Evolutionary conservation across 2,797 vertebrate genomes (phyloP), one percentile per base, ranked within the genome.

Genomic region (Alectoris magna): DNA sequence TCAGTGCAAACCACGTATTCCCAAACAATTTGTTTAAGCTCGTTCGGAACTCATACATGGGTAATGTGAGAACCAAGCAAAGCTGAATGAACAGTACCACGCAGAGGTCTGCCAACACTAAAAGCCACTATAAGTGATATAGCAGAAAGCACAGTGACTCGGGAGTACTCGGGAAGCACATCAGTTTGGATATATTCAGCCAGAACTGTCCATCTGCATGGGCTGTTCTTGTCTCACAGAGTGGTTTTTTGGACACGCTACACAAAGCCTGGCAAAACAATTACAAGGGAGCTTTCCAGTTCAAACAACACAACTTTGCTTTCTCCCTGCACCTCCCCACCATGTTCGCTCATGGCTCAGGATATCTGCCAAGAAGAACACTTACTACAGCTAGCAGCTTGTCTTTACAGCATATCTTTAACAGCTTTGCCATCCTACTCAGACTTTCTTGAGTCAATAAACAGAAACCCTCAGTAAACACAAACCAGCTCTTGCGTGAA

Each of bases 221-320:
- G 88, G 23, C 92, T 96, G 91, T 91, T 78, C 11, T 60, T 34
- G 2, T 71, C 86, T 81, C 68, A 34, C 3, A 1, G 36, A 87
- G 51, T 14, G 58, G 2, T 46, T 96, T 96, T 95, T 91, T 97
- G 97, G 96, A 97, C 62, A 87, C 68, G 39, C 78, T 87, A 63
- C 87, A 90, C 71, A 93, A 67, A 93, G 88, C 62, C 93, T 96
- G 96, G 96, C 87, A 95, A 94, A 96, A 84, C 56, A 77, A 94
- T 95, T 88, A 94, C 39, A 86, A 96, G 96, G 83, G 94, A 97
- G 88, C 90, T 95, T 97, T 97, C 96, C 97, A 97, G 95, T 72
- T 96, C 72, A 95, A 96, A 95, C 68, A 92, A 58, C 81, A 91
- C 78, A 4, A 46, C 29, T 71, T 71, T 29, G 31, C 67, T n/a